These are phyloP conservation scores for Dermolepida albohirtum DNA, from an alignment of 2,888 invertebrate genomes.

Conservation along the genomic window DNA sequence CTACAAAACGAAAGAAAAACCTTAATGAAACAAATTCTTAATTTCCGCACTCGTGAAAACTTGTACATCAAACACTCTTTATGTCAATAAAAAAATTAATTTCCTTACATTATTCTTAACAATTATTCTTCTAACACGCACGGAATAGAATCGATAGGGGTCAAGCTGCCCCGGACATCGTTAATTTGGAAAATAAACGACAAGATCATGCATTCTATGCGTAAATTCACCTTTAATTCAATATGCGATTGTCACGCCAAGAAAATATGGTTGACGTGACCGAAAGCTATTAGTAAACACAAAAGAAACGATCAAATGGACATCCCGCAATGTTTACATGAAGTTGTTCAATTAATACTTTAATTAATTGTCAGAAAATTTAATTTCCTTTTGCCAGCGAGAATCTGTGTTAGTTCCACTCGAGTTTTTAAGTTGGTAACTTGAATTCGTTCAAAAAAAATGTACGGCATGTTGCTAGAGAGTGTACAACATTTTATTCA, in stretches of 20 bases:
- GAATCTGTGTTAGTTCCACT: slow-evolving; percentile 3
- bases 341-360: slow-evolving; percentile 4
- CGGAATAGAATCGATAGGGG: too few relatives aligned
- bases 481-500: slow-evolving; percentile 73
- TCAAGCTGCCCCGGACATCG: too few relatives aligned
- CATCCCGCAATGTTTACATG: neutral
- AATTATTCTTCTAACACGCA: neutral
- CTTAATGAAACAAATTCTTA: too few relatives aligned
- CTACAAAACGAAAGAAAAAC: too few relatives aligned
- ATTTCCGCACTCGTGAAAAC: too few relatives aligned
- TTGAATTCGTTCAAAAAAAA: slow-evolving; percentile 58
- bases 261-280: slow-evolving; percentile 30
- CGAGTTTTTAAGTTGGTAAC: neutral
- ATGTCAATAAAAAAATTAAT: too few relatives aligned
- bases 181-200: too few relatives aligned
- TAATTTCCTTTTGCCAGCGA: neutral
- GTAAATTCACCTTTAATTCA: too few relatives aligned
- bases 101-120: too few relatives aligned
- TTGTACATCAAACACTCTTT: too few relatives aligned
- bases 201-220: too few relatives aligned
- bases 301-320: neutral
- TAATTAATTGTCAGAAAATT: slow-evolving; percentile 3
- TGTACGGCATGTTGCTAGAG: slow-evolving; percentile 76
- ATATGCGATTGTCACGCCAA: neutral
- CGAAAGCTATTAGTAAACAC: slow-evolving; percentile 11